Evolutionary conservation across 2,113 vertebrate genomes (phyloP).

Genomic region (Ceuthmochares aereus): DNA sequence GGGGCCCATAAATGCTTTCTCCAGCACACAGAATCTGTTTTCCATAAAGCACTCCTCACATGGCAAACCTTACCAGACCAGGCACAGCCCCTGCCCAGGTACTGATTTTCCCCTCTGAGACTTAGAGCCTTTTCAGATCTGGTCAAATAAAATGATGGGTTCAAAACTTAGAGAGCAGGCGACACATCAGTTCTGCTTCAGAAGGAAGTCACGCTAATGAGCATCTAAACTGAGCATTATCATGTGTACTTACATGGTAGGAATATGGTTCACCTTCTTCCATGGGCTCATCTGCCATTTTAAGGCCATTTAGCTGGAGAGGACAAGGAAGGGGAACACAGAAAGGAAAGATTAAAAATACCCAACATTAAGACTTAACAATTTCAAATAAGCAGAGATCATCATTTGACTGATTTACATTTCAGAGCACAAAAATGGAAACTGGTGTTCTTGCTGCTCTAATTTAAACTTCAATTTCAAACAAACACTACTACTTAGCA

Average conservation of each 20-base stretch:
- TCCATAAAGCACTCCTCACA: neutral
- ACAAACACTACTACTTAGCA: neutral
- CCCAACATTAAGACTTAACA: neutral
- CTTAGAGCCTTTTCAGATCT: neutral
- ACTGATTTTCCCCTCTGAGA: neutral
- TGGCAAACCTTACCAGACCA: neutral
- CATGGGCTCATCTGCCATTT: constrained; percentile 96
- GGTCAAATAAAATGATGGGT: neutral
- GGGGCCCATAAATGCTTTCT: neutral
- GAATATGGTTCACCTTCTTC: constrained; percentile 92
- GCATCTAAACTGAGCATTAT: neutral
- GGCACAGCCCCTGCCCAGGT: neutral
- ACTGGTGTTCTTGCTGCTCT: neutral
- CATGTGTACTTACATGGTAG: constrained; percentile 86
- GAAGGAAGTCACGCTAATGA: neutral
- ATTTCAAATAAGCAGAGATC: neutral
- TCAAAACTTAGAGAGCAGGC: neutral
- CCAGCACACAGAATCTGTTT: neutral
- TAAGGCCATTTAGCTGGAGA: constrained; percentile 91
- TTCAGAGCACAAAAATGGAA: constrained; percentile 1
- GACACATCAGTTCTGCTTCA: neutral
- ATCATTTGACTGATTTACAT: neutral
- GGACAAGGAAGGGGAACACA: neutral
- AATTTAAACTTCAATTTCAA: constrained; percentile 15
- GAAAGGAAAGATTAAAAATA: neutral